phyloP scores from a whole-genome alignment of 2,888 invertebrate species.

The Chirona hameri region DNA sequence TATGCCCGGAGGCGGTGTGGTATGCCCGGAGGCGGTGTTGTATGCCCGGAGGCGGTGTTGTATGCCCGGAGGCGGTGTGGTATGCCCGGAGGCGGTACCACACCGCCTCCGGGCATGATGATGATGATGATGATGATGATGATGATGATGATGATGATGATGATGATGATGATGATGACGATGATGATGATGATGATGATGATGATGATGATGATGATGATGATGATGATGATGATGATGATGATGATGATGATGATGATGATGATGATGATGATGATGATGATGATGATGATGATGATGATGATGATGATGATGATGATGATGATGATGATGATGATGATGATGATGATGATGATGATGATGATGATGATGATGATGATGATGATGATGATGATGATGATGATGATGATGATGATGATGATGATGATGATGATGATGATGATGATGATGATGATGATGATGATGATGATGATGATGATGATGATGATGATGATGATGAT shows the following conservation, averaged over 20 bases:
- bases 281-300: conserved; percentile 22
- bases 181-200: conserved; percentile 22
- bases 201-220: conserved; percentile 22
- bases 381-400: conserved; percentile 22
- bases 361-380: conserved; percentile 22
- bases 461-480: conserved; percentile 31
- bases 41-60: no score
- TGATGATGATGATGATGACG: conserved; percentile 22
- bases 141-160: conserved; percentile 22
- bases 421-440: conserved; percentile 22
- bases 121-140: conserved; percentile 9
- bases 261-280: conserved; percentile 22
- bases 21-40: no score
- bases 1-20: no score
- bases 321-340: conserved; percentile 10
- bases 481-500: conserved; percentile 30
- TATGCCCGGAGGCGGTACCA: no score
- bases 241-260: conserved; percentile 22
- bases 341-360: conserved; percentile 6
- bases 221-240: conserved; percentile 22
- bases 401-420: conserved; percentile 22
- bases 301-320: conserved; percentile 22
- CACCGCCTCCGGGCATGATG: no score
- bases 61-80: no score
- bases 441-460: conserved; percentile 22